Evolutionary conservation across 2,113 vertebrate species (phyloP).

Genomic region (Coracopsis vasa): DNA sequence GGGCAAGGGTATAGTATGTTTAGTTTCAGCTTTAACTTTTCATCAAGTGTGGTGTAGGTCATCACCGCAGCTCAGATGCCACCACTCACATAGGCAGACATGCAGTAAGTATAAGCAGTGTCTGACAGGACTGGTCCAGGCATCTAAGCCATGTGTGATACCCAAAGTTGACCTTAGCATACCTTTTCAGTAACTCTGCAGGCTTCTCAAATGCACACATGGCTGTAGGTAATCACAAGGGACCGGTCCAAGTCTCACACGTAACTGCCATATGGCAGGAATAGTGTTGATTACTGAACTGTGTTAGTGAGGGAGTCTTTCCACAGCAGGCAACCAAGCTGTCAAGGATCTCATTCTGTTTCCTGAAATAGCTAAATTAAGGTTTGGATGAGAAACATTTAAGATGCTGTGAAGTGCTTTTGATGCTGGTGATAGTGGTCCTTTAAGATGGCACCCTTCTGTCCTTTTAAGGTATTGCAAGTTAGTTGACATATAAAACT

Average conservation of each 20-base stretch:
- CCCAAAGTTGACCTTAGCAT: background rate
- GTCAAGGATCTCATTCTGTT: background rate
- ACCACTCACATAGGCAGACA: accelerated
- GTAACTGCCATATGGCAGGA: background rate
- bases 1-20: background rate
- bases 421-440: background rate
- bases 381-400: background rate
- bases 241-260: background rate
- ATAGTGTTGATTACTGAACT: background rate
- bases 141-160: background rate
- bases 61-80: accelerated
- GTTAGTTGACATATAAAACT: background rate
- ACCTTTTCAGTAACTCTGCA: background rate
- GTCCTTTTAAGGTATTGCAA: background rate
- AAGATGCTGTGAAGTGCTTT: background rate
- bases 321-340: background rate
- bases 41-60: background rate
- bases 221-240: background rate
- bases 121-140: background rate
- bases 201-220: background rate
- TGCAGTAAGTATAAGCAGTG: background rate
- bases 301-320: background rate
- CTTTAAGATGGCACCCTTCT: background rate
- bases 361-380: background rate
- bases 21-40: background rate